Conservation (phyloP, 2,797 vertebrate species). For the Gymnodraco acuticeps region DNA sequence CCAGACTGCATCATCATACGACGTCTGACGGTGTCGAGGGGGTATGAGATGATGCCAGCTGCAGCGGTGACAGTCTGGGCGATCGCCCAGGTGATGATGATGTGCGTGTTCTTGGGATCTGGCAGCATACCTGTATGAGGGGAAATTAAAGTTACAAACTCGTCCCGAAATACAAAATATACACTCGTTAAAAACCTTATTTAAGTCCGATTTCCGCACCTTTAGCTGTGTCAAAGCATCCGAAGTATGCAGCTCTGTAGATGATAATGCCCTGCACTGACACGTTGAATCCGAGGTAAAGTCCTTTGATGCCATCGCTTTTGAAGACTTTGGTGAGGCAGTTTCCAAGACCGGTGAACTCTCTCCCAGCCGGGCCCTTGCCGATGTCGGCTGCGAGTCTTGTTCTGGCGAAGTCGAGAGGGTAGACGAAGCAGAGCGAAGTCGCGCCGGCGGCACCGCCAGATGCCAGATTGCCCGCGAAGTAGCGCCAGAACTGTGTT, state of each 20-base stretch:
- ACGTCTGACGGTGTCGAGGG: constrained; percentile 98
- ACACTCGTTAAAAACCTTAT: background rate
- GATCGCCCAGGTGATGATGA: constrained; percentile 98
- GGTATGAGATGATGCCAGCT: constrained; percentile 94
- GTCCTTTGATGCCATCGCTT: constrained; percentile 92
- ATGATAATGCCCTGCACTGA: constrained; percentile 99
- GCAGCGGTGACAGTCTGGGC: constrained; percentile 96
- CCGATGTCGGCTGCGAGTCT: constrained; percentile 97
- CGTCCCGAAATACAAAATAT: background rate
- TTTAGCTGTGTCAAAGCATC: constrained; percentile 98
- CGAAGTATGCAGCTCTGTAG: constrained; percentile 99
- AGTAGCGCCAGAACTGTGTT: constrained; percentile 99
- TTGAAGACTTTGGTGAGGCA: constrained; percentile 95
- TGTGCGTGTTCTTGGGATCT: constrained; percentile 98
- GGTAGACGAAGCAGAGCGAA: constrained; percentile 98
- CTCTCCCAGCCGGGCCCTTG: constrained; percentile 89
- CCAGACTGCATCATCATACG: constrained; percentile 99
- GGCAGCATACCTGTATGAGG: constrained; percentile 93
- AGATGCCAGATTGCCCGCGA: constrained; percentile 95
- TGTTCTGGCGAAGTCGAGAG: constrained; percentile 98
- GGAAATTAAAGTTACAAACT: background rate
- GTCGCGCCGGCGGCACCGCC: constrained; percentile 97
- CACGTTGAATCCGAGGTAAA: constrained; percentile 97
- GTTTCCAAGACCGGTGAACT: constrained; percentile 94
- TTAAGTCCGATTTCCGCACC: constrained; percentile 79